Percentiles rank a stretch among this genome's conserved stretches.
Conservation (phyloP, 2,888 invertebrate species). For the Lobophora halterata region DNA sequence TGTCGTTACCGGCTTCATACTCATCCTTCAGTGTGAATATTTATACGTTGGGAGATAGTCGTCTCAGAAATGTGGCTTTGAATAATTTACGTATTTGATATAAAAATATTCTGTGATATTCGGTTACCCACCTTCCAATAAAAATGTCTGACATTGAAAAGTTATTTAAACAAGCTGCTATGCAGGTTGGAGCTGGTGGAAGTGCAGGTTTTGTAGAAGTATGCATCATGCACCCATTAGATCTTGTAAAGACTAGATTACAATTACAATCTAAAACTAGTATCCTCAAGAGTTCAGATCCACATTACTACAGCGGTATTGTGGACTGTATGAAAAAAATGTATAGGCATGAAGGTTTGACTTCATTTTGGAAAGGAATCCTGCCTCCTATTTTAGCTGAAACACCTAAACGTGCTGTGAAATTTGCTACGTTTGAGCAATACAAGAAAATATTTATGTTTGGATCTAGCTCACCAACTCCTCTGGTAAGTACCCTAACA, state of each 20-base stretch:
- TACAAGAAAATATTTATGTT: constrained; percentile 93
- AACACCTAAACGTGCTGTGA: constrained; percentile 96
- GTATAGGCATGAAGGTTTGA: constrained; percentile 90
- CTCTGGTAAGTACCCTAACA: constrained; percentile 78
- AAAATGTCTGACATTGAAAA: constrained; percentile 68
- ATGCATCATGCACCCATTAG: constrained; percentile 97
- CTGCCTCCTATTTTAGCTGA: constrained; percentile 95
- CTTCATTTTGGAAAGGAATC: constrained; percentile 96
- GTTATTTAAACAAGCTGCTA: constrained; percentile 84
- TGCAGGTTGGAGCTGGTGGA: constrained; percentile 93
- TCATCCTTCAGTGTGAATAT: too few species aligned
- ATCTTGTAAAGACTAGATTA: constrained; percentile 93
- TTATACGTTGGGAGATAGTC: too few species aligned
- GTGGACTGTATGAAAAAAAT: constrained; percentile 94
- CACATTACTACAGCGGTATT: constrained; percentile 87
- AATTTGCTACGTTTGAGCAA: constrained; percentile 97
- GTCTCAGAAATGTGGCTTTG: neutral
- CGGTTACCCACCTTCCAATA: neutral
- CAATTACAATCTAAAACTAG: constrained; percentile 59
- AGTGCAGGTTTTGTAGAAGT: constrained; percentile 97
- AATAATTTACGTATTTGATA: neutral
- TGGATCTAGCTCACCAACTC: constrained; percentile 87
- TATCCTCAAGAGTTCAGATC: constrained; percentile 58
- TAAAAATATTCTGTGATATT: neutral
- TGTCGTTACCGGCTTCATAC: too few species aligned